phyloP scores from a whole-genome alignment of 2,113 vertebrate genomes.

The Hylia prasina region DNA sequence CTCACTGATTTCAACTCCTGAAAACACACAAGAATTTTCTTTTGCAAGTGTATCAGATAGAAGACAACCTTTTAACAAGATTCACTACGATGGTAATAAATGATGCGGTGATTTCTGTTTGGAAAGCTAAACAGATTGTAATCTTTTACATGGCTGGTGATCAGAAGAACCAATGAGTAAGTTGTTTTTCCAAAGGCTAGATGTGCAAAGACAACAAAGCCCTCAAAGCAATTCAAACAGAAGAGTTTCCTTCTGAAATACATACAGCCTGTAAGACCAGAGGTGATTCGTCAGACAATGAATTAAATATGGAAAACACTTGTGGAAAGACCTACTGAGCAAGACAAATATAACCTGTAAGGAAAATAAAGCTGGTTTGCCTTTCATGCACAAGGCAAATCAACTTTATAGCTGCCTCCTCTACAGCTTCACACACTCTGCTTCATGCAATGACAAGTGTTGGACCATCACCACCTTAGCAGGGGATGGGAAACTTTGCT shows the following conservation, averaged over 20 bases:
- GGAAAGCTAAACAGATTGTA: not conserved
- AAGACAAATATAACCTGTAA: not conserved
- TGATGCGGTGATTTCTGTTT: not conserved
- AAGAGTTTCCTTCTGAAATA: not conserved
- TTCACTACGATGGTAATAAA: not conserved
- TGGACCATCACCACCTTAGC: not conserved
- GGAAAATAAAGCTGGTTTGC: not conserved
- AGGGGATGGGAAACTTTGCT: not conserved
- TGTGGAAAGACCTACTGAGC: not conserved
- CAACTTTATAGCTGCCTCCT: not conserved
- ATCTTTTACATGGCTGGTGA: not conserved
- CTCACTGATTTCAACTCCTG: not conserved
- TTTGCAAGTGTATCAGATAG: not conserved
- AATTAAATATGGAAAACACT: not conserved
- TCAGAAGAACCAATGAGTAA: not conserved
- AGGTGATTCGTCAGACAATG: not conserved
- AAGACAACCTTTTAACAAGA: not conserved
- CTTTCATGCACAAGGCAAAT: not conserved
- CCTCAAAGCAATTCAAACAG: not conserved
- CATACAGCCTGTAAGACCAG: not conserved
- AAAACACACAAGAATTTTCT: not conserved
- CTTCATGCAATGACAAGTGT: not conserved
- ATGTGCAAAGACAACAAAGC: not conserved
- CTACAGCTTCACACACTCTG: not conserved
- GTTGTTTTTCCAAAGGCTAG: not conserved